These are phyloP conservation scores for Astreopora myriophthalma DNA, from an alignment of 64 coral and sea anemone species.

Conservation along the genomic window DNA sequence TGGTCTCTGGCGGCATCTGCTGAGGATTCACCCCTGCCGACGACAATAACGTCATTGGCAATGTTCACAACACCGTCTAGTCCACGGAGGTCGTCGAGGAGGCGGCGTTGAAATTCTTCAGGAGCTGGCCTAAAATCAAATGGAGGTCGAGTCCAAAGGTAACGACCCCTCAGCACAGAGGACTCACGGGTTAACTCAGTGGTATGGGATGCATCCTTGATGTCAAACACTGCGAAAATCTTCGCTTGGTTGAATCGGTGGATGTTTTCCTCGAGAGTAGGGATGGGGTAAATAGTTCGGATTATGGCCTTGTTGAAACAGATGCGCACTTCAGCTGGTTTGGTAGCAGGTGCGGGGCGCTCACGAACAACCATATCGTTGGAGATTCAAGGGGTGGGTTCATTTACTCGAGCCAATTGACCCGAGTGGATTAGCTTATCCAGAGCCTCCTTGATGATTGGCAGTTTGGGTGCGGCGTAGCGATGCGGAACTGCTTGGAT, in stretches of 20 bases:
- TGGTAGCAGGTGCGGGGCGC: constrained; percentile 16
- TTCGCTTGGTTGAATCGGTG: not conserved
- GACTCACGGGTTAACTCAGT: not conserved
- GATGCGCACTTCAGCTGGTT: constrained; percentile 53
- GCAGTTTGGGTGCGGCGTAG: constrained; percentile 30
- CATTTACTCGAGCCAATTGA: constrained; percentile 49
- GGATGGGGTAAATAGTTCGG: no score
- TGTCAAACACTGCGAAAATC: not conserved
- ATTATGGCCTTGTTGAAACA: constrained; percentile 3
- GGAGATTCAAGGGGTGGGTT: constrained; percentile 58
- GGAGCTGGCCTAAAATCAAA: not conserved
- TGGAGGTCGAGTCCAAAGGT: not conserved
- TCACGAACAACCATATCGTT: constrained; percentile 63
- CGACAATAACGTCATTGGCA: constrained; percentile 23
- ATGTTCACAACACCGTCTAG: constrained; percentile 20
- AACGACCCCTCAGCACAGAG: not conserved
- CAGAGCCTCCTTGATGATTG: not conserved
- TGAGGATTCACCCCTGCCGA: not conserved
- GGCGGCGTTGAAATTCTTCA: not conserved
- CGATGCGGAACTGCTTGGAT: constrained; percentile 52
- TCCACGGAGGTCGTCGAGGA: not conserved
- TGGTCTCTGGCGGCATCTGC: not conserved
- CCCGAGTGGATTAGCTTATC: constrained; percentile 30
- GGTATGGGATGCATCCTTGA: no score
- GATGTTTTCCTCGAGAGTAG: not conserved